These are phyloP conservation scores for Agelaius phoeniceus DNA, from an alignment of 2,113 vertebrate genomes.

Conservation along the genomic window DNA sequence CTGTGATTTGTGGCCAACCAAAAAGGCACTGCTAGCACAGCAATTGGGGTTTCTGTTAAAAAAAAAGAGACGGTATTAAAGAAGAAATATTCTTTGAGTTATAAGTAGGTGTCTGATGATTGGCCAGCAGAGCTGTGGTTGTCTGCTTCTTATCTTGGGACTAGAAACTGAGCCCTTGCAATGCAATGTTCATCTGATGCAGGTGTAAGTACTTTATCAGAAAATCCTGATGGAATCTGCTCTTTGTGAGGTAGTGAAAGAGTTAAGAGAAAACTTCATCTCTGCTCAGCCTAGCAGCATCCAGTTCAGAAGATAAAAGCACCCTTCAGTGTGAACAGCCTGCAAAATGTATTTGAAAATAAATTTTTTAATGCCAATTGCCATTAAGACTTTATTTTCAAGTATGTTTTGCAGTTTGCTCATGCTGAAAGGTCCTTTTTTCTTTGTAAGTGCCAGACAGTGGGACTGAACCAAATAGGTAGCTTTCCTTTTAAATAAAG, in stretches of 20 bases:
- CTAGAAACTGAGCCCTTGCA: neutral
- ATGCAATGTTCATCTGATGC: neutral
- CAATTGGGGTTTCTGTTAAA: neutral
- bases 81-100: neutral
- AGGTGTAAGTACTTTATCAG: neutral
- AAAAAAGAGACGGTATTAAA: neutral
- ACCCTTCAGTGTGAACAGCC: neutral
- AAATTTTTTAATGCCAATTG: conserved; percentile 38
- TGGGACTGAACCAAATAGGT: neutral
- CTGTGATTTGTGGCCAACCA: neutral
- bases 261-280: conserved; percentile 36
- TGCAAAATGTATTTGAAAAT: conserved; percentile 36
- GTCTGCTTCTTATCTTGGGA: neutral
- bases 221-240: neutral
- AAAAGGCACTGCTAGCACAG: neutral
- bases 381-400: conserved; percentile 35
- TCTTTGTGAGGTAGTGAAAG: neutral
- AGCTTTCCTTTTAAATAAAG: conserved; percentile 46
- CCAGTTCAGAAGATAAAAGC: conserved; percentile 35
- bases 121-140: neutral
- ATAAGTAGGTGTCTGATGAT: neutral
- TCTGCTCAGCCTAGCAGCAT: neutral
- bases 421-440: conserved; percentile 21
- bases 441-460: conserved; percentile 21
- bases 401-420: conserved; percentile 19